Conservation (phyloP, 1,140 invertebrate genomes). For the Ceratitis capitata region DNA sequence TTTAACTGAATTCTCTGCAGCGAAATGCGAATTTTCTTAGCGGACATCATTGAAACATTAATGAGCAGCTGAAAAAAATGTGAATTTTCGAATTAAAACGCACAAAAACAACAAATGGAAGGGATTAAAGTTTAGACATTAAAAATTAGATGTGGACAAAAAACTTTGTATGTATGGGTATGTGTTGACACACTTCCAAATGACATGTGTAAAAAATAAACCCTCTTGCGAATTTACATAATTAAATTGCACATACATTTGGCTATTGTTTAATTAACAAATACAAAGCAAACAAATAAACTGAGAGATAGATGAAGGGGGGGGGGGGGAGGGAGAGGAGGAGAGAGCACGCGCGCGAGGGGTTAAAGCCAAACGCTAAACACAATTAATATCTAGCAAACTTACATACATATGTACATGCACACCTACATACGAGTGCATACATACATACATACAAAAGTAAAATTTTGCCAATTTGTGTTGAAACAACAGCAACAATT, state of each 20-base stretch:
- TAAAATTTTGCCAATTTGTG: neutral
- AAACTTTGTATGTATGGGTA: neutral
- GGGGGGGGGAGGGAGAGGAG: too few relatives aligned
- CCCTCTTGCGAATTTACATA: neutral
- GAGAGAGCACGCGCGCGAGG: too few relatives aligned
- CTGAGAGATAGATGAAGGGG: too few relatives aligned
- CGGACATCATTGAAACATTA: neutral
- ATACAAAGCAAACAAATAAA: conserved; percentile 1
- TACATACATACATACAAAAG: neutral
- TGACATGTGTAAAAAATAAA: conserved; percentile 3
- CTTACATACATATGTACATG: neutral
- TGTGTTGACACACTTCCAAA: neutral
- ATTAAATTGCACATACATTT: conserved; percentile 17
- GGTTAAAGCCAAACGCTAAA: neutral
- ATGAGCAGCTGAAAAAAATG: neutral
- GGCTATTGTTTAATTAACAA: conserved; percentile 27
- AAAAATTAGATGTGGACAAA: neutral
- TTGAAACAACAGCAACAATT: neutral
- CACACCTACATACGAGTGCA: neutral
- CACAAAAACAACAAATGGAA: neutral
- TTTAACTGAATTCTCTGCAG: neutral
- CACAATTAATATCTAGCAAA: neutral
- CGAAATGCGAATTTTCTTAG: neutral
- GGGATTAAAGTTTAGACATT: neutral
- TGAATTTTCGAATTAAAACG: neutral